Evolutionary conservation across 2,797 vertebrate genomes (phyloP).

Genomic region (Choloepus didactylus): DNA sequence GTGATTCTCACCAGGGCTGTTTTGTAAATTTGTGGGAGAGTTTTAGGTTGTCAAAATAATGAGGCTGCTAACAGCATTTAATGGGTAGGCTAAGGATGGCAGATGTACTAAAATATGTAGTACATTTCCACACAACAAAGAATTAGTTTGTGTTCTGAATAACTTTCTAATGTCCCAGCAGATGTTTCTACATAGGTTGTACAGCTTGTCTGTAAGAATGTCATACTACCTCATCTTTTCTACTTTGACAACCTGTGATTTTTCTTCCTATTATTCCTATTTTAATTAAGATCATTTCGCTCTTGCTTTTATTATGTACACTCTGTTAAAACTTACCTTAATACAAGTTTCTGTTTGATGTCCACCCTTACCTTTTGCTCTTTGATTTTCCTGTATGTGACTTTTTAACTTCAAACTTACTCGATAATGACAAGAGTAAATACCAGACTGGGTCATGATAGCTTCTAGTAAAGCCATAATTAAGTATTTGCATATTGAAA

Average conservation of each 20-base stretch:
- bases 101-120: background rate
- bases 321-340: background rate
- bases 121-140: background rate
- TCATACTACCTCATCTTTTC: background rate
- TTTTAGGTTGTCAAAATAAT: background rate
- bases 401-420: background rate
- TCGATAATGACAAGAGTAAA: background rate
- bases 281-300: background rate
- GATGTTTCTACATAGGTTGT: background rate
- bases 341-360: background rate
- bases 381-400: background rate
- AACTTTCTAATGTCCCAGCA: background rate
- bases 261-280: background rate
- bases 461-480: background rate
- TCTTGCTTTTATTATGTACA: background rate
- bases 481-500: background rate
- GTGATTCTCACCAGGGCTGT: background rate
- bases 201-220: background rate
- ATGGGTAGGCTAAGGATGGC: background rate
- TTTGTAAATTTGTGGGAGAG: background rate
- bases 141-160: background rate
- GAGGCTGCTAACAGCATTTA: background rate
- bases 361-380: background rate
- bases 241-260: background rate
- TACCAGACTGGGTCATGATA: background rate